These are phyloP conservation scores for Sinocyclocheilus rhinocerous DNA, from an alignment of 2,113 vertebrate species.

Conservation along the genomic window DNA sequence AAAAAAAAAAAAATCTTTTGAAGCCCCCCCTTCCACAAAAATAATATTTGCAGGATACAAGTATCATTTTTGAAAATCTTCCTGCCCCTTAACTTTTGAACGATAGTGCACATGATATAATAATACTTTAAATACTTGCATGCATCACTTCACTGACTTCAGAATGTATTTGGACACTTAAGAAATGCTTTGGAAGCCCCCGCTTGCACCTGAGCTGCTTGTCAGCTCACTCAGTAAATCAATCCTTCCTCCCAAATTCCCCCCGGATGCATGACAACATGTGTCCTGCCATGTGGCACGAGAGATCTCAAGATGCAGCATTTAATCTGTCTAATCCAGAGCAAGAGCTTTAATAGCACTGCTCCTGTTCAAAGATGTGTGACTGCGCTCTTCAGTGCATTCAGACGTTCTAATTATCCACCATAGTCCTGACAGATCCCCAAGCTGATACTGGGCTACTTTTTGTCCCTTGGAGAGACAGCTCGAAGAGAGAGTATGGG, in stretches of 20 bases:
- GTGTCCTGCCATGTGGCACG: slow-evolving; percentile 61
- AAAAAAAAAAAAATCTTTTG: too few species aligned
- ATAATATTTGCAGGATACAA: background rate
- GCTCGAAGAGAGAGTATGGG: slow-evolving; percentile 66
- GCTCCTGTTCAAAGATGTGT: slow-evolving; percentile 61
- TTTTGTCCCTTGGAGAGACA: slow-evolving; percentile 77
- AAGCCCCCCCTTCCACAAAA: too few species aligned
- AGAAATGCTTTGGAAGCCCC: background rate
- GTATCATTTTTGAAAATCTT: background rate
- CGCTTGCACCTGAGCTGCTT: background rate
- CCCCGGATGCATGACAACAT: slow-evolving; percentile 52
- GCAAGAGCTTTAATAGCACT: slow-evolving; percentile 71
- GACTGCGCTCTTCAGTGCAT: slow-evolving; percentile 52
- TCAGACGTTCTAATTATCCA: slow-evolving; percentile 74
- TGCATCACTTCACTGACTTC: background rate
- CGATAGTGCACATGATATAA: background rate
- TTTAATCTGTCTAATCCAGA: slow-evolving; percentile 79
- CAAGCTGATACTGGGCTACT: slow-evolving; percentile 80
- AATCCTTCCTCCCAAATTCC: slow-evolving; percentile 8
- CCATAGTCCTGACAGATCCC: slow-evolving; percentile 66
- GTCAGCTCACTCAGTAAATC: slow-evolving; percentile 30
- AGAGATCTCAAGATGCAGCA: slow-evolving; percentile 63
- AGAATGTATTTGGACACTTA: background rate
- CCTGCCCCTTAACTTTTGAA: background rate
- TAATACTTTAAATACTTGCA: background rate